A percentile compares a stretch with the other conserved stretches of the same genome.
Evolutionary conservation across 2,888 invertebrate species (phyloP).

Genomic region (Dermolepida albohirtum): DNA sequence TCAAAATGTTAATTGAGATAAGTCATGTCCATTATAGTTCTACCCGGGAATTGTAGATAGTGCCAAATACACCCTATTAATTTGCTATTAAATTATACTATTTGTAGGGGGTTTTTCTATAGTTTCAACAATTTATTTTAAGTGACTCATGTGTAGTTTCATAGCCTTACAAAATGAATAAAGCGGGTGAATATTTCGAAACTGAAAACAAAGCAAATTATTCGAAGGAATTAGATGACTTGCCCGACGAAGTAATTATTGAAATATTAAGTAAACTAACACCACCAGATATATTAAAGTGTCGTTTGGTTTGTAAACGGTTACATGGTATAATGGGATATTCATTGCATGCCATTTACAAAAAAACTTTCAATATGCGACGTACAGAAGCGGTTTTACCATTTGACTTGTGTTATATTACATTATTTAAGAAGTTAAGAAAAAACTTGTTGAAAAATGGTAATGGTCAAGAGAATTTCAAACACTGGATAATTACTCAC

Average conservation of each 20-base stretch:
- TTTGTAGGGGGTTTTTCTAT: too few species aligned
- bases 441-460: slow-evolving; percentile 68
- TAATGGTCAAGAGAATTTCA: slow-evolving; percentile 63
- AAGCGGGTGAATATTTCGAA: slow-evolving; percentile 1
- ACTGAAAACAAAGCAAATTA: not conserved
- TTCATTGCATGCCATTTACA: slow-evolving; percentile 57
- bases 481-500: slow-evolving; percentile 61
- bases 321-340: slow-evolving; percentile 66
- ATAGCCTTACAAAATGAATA: not conserved
- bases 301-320: slow-evolving; percentile 66
- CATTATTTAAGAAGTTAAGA: slow-evolving; percentile 64
- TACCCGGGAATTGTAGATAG: too few species aligned
- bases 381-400: slow-evolving; percentile 54
- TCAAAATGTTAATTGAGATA: too few species aligned
- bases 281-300: slow-evolving; percentile 61
- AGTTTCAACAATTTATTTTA: too few species aligned
- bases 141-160: too few species aligned
- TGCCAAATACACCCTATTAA: too few species aligned
- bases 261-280: slow-evolving; percentile 64
- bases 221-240: slow-evolving; percentile 30
- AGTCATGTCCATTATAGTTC: too few species aligned
- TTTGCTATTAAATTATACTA: too few species aligned
- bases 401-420: slow-evolving; percentile 64
- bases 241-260: slow-evolving; percentile 68
- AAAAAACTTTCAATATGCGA: slow-evolving; percentile 44